These are phyloP conservation scores for Microtus oregoni DNA, from an alignment of 2,113 vertebrate genomes.

Conservation along the genomic window DNA sequence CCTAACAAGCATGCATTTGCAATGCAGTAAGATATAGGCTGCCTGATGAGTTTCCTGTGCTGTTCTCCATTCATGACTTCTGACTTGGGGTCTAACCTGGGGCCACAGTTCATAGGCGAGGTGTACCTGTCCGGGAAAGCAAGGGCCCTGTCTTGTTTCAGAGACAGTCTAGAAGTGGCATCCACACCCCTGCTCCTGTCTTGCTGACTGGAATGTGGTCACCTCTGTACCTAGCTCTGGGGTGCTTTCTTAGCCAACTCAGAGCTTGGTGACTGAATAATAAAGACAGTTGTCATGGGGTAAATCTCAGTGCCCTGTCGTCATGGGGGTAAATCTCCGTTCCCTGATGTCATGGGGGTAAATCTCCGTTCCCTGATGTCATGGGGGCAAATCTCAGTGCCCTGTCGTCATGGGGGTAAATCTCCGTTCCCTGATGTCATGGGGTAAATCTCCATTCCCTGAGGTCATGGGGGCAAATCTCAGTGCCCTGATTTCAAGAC, in stretches of 20 bases:
- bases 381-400: neutral
- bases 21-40: neutral
- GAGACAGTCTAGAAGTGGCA: neutral
- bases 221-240: fast-evolving
- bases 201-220: neutral
- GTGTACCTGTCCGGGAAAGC: neutral
- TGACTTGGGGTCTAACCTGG: neutral
- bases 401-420: neutral
- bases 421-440: neutral
- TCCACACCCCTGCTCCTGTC: neutral
- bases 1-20: neutral
- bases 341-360: neutral
- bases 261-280: neutral
- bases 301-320: too few species aligned
- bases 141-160: neutral
- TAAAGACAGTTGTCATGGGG: neutral
- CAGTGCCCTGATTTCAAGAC: neutral
- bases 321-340: neutral
- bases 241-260: neutral
- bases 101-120: neutral
- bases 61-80: neutral
- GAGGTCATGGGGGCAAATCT: neutral
- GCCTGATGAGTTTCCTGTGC: fast-evolving
- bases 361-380: neutral
- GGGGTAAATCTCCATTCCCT: neutral